Base-by-base conservation (phyloP, 2,888 invertebrate genomes). In the Spatulosminthurus flaviceps region DNA sequence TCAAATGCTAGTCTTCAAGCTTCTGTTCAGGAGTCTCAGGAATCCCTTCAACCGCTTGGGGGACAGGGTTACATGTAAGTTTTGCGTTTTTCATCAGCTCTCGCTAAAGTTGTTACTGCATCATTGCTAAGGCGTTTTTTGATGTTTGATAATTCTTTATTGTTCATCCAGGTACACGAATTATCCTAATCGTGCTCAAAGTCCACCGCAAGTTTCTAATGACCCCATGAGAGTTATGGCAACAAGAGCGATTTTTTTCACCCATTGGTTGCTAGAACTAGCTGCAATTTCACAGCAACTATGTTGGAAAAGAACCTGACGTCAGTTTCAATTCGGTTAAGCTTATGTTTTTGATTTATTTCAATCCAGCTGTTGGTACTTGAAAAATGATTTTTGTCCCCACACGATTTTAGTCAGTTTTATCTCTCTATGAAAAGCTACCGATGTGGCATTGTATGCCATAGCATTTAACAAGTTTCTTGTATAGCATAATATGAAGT, bases 191-290 rank as follows among this genome's bases (percentile, higher is more conserved):
- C 70, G 34, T 26, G 43, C 66, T 42, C 73, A 66, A 66, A 72
- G 64, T 26, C 61, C 41, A 4, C 22, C 19, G 13, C 41, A 29
- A 41, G 22, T 21, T 42, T 28, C 74, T 43, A 81, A 80, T 67
- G 69, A 79, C 21, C 61, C 76, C 11, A 77, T 81, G 24, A 77
- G 78, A 70, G 42, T 83, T 19, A 82, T 83, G 83, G 83, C 80
- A 2, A 83, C 79, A 41, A 77, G 84, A 69, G 83, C 82, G 51
- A 83, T 84, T 61, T 84, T 78, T 43, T 85, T 85, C 69, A 77
- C 83, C 1, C 85, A 85, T 77, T 85, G 85, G 85, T 78, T 85
- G n/a, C 81, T 85, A 9, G 85, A 85, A 79, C 74, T 85, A 60
- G 82, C 82, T 73, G 84, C 85, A 41, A 85, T 85, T 42, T 69